Percentiles rank a stretch among this genome's conserved stretches.
Conservation (phyloP, 2,113 vertebrate species). For the Sialia sialis region DNA sequence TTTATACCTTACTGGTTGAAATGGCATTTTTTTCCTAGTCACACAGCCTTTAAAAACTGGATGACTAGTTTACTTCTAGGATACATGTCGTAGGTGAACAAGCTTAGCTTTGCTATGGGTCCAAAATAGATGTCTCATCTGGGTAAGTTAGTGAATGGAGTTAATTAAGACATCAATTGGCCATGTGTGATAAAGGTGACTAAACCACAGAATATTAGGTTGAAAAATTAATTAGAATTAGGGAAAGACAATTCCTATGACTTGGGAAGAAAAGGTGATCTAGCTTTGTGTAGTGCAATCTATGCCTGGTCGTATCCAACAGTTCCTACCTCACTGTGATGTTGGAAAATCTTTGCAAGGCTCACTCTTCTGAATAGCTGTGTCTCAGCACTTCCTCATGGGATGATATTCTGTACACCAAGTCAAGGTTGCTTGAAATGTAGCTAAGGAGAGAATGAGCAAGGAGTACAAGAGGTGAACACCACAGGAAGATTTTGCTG, state of each 20-base stretch:
- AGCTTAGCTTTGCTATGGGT: not conserved
- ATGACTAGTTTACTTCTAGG: not conserved
- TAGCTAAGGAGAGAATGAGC: not conserved
- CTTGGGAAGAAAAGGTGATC: not conserved
- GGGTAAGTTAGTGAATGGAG: not conserved
- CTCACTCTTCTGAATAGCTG: not conserved
- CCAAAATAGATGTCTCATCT: not conserved
- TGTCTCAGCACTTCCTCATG: not conserved
- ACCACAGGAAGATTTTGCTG: not conserved
- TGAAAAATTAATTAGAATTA: not conserved
- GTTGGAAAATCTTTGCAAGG: not conserved
- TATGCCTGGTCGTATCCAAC: rapidly evolving
- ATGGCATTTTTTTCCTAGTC: not conserved
- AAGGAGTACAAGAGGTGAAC: not conserved
- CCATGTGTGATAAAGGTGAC: not conserved
- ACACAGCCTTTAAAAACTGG: not conserved
- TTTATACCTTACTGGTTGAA: not conserved
- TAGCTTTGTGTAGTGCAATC: not conserved
- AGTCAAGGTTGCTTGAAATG: not conserved
- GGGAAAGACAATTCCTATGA: not conserved
- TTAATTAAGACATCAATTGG: not conserved
- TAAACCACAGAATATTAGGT: not conserved
- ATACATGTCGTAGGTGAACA: not conserved
- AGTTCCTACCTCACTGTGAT: not conserved
- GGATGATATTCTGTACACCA: not conserved